These are phyloP conservation scores for Euwallacea similis DNA, from an alignment of 1,140 invertebrate genomes.

Conservation along the genomic window DNA sequence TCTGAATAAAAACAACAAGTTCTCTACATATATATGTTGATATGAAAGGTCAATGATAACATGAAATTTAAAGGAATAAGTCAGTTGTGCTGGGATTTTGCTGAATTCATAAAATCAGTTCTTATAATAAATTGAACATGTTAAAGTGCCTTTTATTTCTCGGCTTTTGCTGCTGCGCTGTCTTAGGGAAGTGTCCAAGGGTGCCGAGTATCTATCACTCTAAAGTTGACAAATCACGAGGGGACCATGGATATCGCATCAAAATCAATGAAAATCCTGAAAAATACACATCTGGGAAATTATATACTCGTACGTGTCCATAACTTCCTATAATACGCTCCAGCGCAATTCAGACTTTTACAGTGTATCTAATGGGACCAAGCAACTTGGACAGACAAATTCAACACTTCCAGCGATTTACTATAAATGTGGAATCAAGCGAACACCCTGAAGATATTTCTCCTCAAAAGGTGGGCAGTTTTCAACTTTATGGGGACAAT, in stretches of 20 bases:
- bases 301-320: conserved; percentile 70
- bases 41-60: too few relatives aligned
- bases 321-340: neutral
- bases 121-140: neutral
- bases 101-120: neutral
- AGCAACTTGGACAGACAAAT: conserved; percentile 61
- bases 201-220: conserved; percentile 49
- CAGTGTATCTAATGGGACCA: conserved; percentile 76
- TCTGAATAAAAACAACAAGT: too few relatives aligned
- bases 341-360: conserved; percentile 13
- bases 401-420: conserved; percentile 82
- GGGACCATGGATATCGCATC: conserved; percentile 81
- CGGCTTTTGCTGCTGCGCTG: conserved; percentile 8
- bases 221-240: conserved; percentile 58
- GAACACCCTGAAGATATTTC: conserved; percentile 58
- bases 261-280: conserved; percentile 73
- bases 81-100: neutral
- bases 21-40: too few relatives aligned
- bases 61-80: too few relatives aligned
- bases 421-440: conserved; percentile 73
- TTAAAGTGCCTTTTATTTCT: neutral
- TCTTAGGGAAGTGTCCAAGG: conserved; percentile 25
- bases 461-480: conserved; percentile 67
- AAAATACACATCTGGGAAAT: conserved; percentile 75
- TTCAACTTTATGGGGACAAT: conserved; percentile 80